Percentiles rank a stretch among this genome's conserved stretches.
Evolutionary conservation across 2,797 vertebrate species (phyloP).

Genomic region (Spatula clypeata): DNA sequence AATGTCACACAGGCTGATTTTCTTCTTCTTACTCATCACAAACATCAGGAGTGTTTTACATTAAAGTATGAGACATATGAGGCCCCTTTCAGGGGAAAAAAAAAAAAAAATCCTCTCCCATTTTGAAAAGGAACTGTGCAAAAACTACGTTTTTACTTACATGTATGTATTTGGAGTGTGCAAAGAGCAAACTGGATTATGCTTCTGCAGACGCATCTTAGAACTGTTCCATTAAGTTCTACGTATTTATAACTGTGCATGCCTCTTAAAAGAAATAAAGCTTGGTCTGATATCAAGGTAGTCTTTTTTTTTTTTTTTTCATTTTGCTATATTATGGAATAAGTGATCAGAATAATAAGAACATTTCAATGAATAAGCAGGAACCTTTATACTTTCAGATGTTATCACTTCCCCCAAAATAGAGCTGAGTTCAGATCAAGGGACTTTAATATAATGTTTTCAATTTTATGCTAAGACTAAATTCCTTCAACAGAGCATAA

Average conservation of each 20-base stretch:
- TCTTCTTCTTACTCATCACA: background rate
- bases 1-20: background rate
- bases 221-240: background rate
- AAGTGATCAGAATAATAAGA: background rate
- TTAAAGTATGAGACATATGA: background rate
- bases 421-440: background rate
- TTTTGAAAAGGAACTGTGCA: background rate
- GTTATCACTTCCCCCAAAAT: rapidly evolving
- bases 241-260: background rate
- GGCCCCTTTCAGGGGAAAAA: rapidly evolving
- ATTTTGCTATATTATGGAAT: background rate
- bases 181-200: background rate
- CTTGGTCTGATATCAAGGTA: background rate
- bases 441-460: background rate
- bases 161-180: background rate
- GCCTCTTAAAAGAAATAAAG: background rate
- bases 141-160: background rate
- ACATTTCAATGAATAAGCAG: background rate
- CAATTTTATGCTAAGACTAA: background rate
- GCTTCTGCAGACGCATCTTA: background rate
- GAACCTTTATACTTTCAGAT: background rate
- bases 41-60: background rate
- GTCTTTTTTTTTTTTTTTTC: background rate
- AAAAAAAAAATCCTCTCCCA: background rate
- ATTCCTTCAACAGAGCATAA: background rate